These are phyloP conservation scores for Tetragonula carbonaria DNA, from an alignment of 2,888 invertebrate genomes.

Conservation along the genomic window DNA sequence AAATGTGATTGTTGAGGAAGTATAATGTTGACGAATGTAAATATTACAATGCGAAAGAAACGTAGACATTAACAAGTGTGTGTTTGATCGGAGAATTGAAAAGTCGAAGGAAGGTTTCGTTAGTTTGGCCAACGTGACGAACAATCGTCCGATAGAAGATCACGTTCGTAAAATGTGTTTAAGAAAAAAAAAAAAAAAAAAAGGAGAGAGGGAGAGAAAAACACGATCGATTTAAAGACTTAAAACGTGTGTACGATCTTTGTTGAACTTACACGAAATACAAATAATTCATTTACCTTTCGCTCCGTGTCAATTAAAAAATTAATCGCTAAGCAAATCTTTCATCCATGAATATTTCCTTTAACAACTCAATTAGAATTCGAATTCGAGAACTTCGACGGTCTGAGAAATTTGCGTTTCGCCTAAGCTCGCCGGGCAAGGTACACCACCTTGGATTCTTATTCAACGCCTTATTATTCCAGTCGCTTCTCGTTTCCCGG, in stretches of 20 bases:
- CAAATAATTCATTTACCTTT: constrained; percentile 18
- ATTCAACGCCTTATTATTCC: background rate
- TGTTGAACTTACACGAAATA: constrained; percentile 10
- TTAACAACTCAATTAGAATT: constrained; percentile 6
- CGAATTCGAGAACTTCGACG: background rate
- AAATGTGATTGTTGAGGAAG: too few relatives aligned
- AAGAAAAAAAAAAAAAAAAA: too few relatives aligned
- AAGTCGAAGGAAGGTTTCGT: background rate
- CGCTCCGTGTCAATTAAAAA: background rate
- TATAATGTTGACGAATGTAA: too few relatives aligned
- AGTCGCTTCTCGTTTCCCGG: background rate
- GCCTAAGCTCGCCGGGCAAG: background rate
- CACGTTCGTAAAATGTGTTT: background rate
- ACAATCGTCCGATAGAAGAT: background rate
- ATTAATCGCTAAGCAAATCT: background rate
- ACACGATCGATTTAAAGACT: background rate
- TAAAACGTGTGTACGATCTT: background rate
- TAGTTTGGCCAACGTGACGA: background rate
- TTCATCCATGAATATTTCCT: background rate
- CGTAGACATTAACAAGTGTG: background rate
- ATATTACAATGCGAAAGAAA: background rate
- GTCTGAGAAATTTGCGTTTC: background rate
- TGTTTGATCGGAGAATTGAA: background rate
- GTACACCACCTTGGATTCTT: background rate
- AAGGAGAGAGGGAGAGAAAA: too few relatives aligned